Conservation (phyloP, 23 tunicate genomes). For the Halocynthia roretzi region DNA sequence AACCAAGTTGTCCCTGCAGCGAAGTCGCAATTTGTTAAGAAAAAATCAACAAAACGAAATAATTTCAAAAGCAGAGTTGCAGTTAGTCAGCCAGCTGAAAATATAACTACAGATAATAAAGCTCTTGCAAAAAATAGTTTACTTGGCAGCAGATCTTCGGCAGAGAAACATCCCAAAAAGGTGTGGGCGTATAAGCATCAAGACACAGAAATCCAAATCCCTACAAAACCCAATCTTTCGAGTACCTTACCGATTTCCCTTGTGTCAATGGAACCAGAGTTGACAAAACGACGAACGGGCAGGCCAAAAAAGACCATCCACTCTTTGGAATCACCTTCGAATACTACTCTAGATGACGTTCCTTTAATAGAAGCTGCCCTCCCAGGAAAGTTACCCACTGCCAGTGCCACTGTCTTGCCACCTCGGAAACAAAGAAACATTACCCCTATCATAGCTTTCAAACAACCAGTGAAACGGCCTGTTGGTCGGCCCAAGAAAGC, state of each 20-base stretch:
- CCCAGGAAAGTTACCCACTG: conserved; percentile 15
- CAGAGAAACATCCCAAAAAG: conserved; percentile 72
- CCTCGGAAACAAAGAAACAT: not conserved
- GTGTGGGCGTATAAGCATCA: conserved; percentile 75
- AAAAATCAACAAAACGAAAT: not conserved
- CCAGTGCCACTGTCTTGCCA: conserved; percentile 30
- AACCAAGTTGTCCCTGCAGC: not conserved
- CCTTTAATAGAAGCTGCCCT: not conserved
- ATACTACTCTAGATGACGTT: not conserved
- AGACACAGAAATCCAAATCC: not conserved
- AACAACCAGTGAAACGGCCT: too few species aligned
- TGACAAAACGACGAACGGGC: conserved; percentile 56
- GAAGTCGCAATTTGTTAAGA: not conserved
- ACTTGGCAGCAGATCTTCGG: not conserved
- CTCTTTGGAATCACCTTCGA: not conserved
- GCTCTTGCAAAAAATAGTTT: too few species aligned
- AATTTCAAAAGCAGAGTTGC: not conserved
- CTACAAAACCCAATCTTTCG: too few species aligned
- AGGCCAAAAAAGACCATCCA: conserved; percentile 50
- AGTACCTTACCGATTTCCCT: too few species aligned
- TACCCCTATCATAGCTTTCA: too few species aligned
- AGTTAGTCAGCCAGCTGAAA: too few species aligned
- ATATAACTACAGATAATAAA: too few species aligned
- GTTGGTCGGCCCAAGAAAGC: too few species aligned
- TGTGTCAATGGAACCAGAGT: too few species aligned